A percentile compares a stretch with the other conserved stretches of the same genome.
Conservation (phyloP, 2,113 vertebrate species). For the Tiliqua scincoides region DNA sequence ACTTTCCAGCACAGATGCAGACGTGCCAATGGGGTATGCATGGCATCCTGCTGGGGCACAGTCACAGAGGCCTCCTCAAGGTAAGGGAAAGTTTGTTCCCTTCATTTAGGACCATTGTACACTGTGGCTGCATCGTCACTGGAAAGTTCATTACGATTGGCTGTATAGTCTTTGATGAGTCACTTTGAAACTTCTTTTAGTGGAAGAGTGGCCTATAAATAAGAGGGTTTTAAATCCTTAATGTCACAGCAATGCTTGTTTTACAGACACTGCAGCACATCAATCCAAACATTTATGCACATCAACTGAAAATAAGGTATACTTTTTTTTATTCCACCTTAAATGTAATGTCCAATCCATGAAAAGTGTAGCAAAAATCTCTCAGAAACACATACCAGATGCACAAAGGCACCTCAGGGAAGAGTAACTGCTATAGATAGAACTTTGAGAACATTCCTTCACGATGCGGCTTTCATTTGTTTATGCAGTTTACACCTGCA, state of each 20-base stretch:
- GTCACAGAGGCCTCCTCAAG: too few species aligned
- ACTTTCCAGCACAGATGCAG: too few species aligned
- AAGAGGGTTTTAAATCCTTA: not conserved
- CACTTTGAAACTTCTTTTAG: too few species aligned
- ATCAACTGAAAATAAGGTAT: not conserved
- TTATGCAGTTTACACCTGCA: constrained; percentile 29
- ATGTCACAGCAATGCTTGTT: not conserved
- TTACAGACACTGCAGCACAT: not conserved
- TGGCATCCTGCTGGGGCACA: too few species aligned
- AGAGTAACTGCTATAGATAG: constrained; percentile 22
- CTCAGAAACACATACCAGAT: constrained; percentile 4
- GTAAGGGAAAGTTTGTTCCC: too few species aligned
- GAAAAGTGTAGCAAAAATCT: not conserved
- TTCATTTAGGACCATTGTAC: too few species aligned
- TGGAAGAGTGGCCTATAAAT: not conserved
- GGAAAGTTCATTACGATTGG: too few species aligned
- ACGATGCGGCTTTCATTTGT: constrained; percentile 4
- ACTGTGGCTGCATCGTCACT: too few species aligned
- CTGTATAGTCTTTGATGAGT: too few species aligned
- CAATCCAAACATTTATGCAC: not conserved
- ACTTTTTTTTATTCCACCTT: constrained; percentile 5
- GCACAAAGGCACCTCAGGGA: constrained; percentile 1
- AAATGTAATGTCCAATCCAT: not conserved
- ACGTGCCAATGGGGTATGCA: too few species aligned
- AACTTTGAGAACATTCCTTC: constrained; percentile 24